Percentiles rank a stretch among this genome's conserved stretches.
phyloP scores from a whole-genome alignment of 2,113 vertebrate species.

The Tricholaema leucomelas region DNA sequence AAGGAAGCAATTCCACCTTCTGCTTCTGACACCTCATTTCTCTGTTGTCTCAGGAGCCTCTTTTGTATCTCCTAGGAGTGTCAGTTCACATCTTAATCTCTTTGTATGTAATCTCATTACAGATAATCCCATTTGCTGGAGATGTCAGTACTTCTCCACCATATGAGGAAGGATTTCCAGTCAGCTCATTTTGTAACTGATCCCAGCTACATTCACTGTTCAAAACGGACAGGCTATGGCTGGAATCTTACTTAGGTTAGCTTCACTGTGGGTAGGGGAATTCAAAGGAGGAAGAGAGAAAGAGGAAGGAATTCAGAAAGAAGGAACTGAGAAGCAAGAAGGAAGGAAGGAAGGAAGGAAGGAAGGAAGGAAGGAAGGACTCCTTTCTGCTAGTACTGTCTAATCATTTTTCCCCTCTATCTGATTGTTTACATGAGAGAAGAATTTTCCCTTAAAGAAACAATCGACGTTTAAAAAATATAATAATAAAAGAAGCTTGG shows the following conservation, averaged over 20 bases:
- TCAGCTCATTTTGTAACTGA: constrained; percentile 65
- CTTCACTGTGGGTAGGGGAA: neutral
- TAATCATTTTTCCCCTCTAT: neutral
- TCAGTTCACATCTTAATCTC: constrained; percentile 81
- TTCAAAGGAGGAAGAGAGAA: neutral
- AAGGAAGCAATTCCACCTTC: constrained; percentile 72
- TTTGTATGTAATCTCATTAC: constrained; percentile 82
- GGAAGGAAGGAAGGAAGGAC: no score
- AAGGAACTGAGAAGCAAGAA: accelerated
- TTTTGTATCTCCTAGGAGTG: constrained; percentile 73
- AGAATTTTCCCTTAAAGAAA: neutral
- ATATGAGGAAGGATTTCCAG: constrained; percentile 66
- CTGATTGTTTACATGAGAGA: neutral
- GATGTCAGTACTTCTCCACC: constrained; percentile 74
- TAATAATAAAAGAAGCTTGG: constrained; percentile 10
- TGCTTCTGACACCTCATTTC: constrained; percentile 74
- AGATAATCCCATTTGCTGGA: constrained; percentile 81
- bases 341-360: no score
- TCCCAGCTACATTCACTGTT: constrained; percentile 33
- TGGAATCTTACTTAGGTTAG: constrained; percentile 35
- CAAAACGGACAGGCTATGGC: constrained; percentile 6
- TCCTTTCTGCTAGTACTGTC: neutral
- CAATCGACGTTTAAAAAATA: neutral
- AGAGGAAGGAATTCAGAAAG: no score
- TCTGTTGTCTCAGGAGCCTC: constrained; percentile 76